Conservation (phyloP, 2,888 invertebrate genomes). For the Eupeodes luniger region DNA sequence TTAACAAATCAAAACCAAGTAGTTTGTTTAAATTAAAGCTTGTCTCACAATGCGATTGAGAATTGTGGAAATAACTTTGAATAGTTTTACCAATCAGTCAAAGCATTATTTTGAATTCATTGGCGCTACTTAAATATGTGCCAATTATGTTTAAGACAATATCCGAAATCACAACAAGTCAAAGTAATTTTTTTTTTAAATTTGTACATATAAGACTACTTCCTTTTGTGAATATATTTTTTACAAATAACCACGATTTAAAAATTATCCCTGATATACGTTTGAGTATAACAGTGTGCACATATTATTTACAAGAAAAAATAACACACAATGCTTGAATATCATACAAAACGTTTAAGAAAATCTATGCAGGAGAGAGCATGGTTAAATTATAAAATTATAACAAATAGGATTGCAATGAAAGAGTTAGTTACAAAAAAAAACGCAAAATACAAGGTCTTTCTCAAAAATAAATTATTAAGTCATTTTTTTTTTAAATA, state of each 20-base stretch:
- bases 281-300: background rate
- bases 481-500: background rate
- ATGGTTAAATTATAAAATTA: background rate
- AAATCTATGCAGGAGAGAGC: background rate
- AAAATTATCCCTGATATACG: background rate
- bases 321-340: conserved; percentile 7
- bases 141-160: background rate
- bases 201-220: background rate
- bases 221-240: background rate
- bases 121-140: too few species aligned
- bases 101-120: background rate
- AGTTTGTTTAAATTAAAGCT: background rate
- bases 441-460: conserved; percentile 1
- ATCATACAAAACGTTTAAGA: conserved; percentile 6
- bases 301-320: conserved; percentile 1
- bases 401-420: background rate
- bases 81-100: background rate
- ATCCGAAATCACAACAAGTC: too few species aligned
- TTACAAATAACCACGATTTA: background rate
- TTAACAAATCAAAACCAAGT: background rate
- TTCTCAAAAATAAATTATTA: conserved; percentile 1
- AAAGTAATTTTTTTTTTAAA: background rate
- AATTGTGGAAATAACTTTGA: background rate
- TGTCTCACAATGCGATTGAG: background rate
- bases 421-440: conserved; percentile 33